These are phyloP conservation scores for Tor tambroides DNA, from an alignment of 2,113 vertebrate genomes.

Conservation along the genomic window DNA sequence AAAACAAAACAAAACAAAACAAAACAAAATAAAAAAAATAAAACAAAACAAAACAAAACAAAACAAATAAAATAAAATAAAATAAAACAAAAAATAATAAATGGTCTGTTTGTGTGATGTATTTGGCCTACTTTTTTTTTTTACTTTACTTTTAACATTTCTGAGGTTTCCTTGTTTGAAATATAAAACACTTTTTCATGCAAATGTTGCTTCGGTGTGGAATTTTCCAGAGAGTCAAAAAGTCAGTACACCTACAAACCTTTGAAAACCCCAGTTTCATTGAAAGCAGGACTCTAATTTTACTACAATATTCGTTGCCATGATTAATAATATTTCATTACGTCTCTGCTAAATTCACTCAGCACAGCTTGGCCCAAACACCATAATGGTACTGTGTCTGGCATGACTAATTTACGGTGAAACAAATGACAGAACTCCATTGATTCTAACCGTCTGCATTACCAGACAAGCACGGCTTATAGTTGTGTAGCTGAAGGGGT, in stretches of 20 bases:
- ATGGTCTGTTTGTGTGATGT: background rate
- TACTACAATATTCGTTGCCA: slow-evolving; percentile 3
- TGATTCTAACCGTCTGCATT: slow-evolving; percentile 11
- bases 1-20: no score
- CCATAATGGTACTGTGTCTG: background rate
- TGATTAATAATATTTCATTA: slow-evolving; percentile 39
- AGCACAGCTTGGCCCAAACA: slow-evolving; percentile 1
- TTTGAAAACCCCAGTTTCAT: background rate
- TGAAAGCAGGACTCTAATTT: background rate
- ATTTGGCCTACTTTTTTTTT: no score
- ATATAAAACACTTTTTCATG: background rate
- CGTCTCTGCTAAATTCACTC: background rate
- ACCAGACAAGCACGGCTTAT: background rate
- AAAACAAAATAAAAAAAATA: no score
- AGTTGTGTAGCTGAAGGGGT: background rate
- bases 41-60: no score
- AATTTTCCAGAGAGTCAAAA: background rate
- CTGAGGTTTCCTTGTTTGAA: background rate
- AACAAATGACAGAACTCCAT: background rate
- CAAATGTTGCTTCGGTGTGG: background rate
- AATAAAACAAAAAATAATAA: no score
- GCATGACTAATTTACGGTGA: slow-evolving; percentile 18
- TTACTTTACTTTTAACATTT: no score
- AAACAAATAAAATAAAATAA: no score
- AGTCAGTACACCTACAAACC: background rate